Percentiles rank a stretch among this genome's conserved stretches.
phyloP scores from a whole-genome alignment of 2,888 invertebrate species.

The Nemoura dubitans region DNA sequence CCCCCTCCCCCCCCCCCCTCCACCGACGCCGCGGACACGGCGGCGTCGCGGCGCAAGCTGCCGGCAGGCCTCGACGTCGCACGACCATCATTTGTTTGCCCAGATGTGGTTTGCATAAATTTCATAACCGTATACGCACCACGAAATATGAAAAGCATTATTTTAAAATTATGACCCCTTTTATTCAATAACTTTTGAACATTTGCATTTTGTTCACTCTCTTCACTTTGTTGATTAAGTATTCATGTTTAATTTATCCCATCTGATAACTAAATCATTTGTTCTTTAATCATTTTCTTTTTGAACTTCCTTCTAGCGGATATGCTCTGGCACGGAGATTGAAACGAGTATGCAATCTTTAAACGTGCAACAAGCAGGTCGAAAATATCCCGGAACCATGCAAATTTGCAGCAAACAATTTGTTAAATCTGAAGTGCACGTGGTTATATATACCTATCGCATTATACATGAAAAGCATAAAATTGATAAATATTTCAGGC shows the following conservation, averaged over 20 bases:
- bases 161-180: slow-evolving; percentile 9
- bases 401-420: not conserved
- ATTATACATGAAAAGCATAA: not conserved
- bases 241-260: not conserved
- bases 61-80: not conserved
- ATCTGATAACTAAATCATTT: slow-evolving; percentile 3
- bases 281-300: not conserved
- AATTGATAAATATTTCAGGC: not conserved
- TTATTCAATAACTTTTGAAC: slow-evolving; percentile 17
- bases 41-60: not conserved
- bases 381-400: not conserved
- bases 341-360: not conserved
- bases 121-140: not conserved
- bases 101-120: slow-evolving; percentile 33
- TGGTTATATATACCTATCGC: not conserved
- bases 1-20: not conserved
- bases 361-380: not conserved
- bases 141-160: slow-evolving; percentile 19
- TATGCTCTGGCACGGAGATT: not conserved
- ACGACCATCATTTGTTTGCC: slow-evolving; percentile 20
- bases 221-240: not conserved
- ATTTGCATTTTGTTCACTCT: slow-evolving; percentile 24
- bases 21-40: not conserved
- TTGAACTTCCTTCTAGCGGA: not conserved
- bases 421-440: not conserved